phyloP scores from a whole-genome alignment of 2,888 invertebrate species.

The Choreutis nemorana region DNA sequence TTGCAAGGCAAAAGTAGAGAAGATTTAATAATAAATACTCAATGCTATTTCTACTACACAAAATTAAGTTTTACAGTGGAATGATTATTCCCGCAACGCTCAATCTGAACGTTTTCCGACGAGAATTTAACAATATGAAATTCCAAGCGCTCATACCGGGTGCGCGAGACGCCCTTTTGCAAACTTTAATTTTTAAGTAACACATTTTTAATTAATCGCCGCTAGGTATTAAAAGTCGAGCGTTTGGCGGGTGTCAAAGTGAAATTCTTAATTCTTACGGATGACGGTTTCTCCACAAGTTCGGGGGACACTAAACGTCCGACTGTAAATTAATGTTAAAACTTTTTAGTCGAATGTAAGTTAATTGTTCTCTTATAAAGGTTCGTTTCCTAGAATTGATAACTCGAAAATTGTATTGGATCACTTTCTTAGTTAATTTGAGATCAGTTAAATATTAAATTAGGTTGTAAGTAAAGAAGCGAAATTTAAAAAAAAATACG shows the following conservation, averaged over 20 bases:
- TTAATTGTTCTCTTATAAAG: constrained; percentile 1
- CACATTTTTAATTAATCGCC: constrained; percentile 38
- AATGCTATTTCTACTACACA: constrained; percentile 12
- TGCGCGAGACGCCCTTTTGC: neutral
- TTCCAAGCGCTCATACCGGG: constrained; percentile 18
- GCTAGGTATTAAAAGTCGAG: constrained; percentile 31
- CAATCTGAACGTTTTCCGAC: constrained; percentile 24
- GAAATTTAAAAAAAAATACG: too few species aligned
- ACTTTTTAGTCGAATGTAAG: constrained; percentile 1
- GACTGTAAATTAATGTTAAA: constrained; percentile 1
- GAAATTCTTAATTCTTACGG: constrained; percentile 22
- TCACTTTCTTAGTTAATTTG: too few species aligned
- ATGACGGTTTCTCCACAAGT: constrained; percentile 13
- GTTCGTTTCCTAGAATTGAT: too few species aligned
- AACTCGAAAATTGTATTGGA: too few species aligned
- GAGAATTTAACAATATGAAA: constrained; percentile 24
- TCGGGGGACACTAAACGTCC: constrained; percentile 1
- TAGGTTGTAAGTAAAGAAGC: too few species aligned
- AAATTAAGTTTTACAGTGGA: constrained; percentile 20
- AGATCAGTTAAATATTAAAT: too few species aligned
- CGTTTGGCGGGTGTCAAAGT: constrained; percentile 20
- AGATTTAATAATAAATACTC: too few species aligned
- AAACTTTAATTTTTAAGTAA: constrained; percentile 33
- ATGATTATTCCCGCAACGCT: constrained; percentile 18
- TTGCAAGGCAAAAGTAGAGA: too few species aligned